A percentile compares a stretch with the other conserved stretches of the same genome.
Conservation (phyloP, 2,797 vertebrate genomes). For the Halcyon smyrnensis region DNA sequence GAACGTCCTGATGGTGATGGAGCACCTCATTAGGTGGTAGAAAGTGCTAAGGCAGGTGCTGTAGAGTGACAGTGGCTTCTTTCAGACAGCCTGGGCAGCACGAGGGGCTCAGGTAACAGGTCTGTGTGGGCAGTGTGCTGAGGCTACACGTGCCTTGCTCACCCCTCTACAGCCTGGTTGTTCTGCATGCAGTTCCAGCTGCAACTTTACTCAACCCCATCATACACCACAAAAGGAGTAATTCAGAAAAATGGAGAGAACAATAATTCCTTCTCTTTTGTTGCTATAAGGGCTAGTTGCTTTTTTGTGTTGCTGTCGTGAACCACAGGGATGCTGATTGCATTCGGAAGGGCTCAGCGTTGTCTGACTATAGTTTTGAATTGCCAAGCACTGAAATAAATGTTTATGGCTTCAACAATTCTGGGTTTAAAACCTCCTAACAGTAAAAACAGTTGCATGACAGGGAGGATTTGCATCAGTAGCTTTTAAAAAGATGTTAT, state of each 20-base stretch:
- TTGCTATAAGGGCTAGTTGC: neutral
- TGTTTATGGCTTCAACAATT: neutral
- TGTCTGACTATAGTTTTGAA: neutral
- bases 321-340: neutral
- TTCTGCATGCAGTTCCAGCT: neutral
- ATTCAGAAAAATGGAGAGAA: neutral
- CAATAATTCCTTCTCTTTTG: neutral
- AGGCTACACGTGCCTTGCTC: rapidly evolving
- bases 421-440: neutral
- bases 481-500: neutral
- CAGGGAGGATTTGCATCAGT: neutral
- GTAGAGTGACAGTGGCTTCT: neutral
- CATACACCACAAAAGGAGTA: neutral
- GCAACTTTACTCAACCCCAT: neutral
- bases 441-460: neutral
- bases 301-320: neutral
- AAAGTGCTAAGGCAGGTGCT: rapidly evolving
- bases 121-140: rapidly evolving
- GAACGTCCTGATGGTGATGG: rapidly evolving
- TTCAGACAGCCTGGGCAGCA: neutral
- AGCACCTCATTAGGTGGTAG: neutral
- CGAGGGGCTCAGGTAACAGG: rapidly evolving
- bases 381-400: neutral
- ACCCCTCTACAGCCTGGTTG: neutral
- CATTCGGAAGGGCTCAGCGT: neutral